A percentile compares a stretch with the other conserved stretches of the same genome.
phyloP scores from a whole-genome alignment of 2,797 vertebrate genomes.

The Coracias cyanogaster region DNA sequence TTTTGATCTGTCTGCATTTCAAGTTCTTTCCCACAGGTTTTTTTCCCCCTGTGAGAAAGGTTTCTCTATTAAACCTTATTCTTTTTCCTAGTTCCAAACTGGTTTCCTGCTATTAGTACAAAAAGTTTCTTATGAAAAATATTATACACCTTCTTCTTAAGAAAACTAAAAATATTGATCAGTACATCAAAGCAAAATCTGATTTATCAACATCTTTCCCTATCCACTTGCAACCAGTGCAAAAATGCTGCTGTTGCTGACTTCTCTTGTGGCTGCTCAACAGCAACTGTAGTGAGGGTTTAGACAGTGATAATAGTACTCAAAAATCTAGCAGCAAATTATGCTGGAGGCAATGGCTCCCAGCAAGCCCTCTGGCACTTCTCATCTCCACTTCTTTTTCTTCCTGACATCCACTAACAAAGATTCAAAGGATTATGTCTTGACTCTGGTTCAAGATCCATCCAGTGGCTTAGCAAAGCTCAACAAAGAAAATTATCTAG shows the following conservation, averaged over 20 bases:
- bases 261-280: neutral
- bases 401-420: neutral
- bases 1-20: slow-evolving; percentile 44
- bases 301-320: neutral
- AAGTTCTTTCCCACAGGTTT: slow-evolving; percentile 70
- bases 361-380: neutral
- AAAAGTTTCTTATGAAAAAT: slow-evolving; percentile 61
- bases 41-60: slow-evolving; percentile 61
- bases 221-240: neutral
- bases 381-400: neutral
- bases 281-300: neutral
- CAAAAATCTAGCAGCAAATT: neutral
- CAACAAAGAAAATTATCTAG: fast-evolving
- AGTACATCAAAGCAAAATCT: slow-evolving; percentile 53
- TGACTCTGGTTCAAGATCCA: neutral
- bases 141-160: slow-evolving; percentile 24
- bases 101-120: slow-evolving; percentile 47
- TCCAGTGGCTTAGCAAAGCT: neutral
- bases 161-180: neutral
- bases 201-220: neutral
- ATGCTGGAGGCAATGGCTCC: neutral
- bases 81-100: slow-evolving; percentile 36
- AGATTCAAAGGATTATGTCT: neutral
- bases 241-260: neutral
- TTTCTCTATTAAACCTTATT: slow-evolving; percentile 63